A percentile compares a stretch with the other conserved stretches of the same genome.
Conservation (phyloP, 2,888 invertebrate species). For the Gastrophysa polygoni region DNA sequence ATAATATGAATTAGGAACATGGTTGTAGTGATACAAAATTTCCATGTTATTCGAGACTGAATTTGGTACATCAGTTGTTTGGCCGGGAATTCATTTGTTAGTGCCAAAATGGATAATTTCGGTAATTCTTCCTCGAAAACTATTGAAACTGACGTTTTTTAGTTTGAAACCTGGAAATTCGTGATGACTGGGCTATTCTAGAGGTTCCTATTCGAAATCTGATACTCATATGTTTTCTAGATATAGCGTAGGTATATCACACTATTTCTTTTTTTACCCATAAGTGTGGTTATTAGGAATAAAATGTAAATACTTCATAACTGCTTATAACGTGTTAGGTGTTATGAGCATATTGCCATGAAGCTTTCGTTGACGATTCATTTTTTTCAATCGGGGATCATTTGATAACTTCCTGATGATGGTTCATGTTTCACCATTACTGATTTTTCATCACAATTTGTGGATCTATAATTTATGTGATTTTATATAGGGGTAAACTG, state of each 20-base stretch:
- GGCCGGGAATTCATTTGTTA: no score
- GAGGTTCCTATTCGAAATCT: no score
- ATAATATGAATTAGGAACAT: no score
- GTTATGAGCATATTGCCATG: neutral
- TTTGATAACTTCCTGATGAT: neutral
- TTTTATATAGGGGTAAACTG: slow-evolving; percentile 45
- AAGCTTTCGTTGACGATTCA: neutral
- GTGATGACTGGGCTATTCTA: no score
- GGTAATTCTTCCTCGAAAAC: no score
- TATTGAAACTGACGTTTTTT: no score
- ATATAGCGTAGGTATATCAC: slow-evolving; percentile 3
- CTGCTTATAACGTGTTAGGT: neutral
- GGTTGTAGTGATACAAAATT: no score
- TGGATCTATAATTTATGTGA: slow-evolving; percentile 28
- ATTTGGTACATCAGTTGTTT: no score
- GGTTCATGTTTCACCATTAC: neutral
- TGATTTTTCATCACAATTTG: slow-evolving; percentile 21
- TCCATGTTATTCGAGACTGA: no score
- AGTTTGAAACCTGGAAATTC: no score
- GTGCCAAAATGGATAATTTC: no score
- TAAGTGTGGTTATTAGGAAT: slow-evolving; percentile 6
- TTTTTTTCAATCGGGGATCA: neutral
- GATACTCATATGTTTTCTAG: neutral
- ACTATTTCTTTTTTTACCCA: no score
- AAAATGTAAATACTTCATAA: slow-evolving; percentile 8